These are phyloP conservation scores for Monopterus albus DNA, from an alignment of 2,113 vertebrate genomes.

Conservation along the genomic window DNA sequence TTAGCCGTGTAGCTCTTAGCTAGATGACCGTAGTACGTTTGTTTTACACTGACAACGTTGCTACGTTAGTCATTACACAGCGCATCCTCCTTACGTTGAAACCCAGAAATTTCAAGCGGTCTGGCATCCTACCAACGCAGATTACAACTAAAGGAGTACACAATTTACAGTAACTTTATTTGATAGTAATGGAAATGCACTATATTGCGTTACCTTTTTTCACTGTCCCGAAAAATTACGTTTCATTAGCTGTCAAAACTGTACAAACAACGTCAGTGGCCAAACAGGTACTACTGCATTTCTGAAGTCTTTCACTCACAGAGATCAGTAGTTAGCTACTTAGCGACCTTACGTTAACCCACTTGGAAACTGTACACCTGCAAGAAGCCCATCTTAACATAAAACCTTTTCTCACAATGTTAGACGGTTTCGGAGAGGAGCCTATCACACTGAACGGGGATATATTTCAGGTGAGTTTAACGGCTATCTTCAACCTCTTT, in stretches of 20 bases:
- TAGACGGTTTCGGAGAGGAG: slow-evolving; percentile 87
- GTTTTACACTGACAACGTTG: neutral
- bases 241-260: slow-evolving; percentile 2
- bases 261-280: neutral
- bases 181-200: no score
- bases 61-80: neutral
- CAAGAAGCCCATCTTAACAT: neutral
- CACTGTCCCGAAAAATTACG: slow-evolving; percentile 26
- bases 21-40: neutral
- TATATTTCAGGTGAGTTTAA: slow-evolving; percentile 87
- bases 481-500: no score
- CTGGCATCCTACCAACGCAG: no score
- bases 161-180: no score
- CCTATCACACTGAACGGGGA: slow-evolving; percentile 90
- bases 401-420: slow-evolving; percentile 35
- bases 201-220: neutral
- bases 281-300: slow-evolving; percentile 77
- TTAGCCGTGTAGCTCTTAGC: slow-evolving; percentile 19
- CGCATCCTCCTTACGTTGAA: neutral
- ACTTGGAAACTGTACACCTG: neutral
- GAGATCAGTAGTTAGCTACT: neutral
- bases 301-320: slow-evolving; percentile 4
- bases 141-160: no score
- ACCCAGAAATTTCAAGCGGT: neutral
- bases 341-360: neutral